Conservation (phyloP, 2,888 invertebrate species). For the Diaperis boleti region DNA sequence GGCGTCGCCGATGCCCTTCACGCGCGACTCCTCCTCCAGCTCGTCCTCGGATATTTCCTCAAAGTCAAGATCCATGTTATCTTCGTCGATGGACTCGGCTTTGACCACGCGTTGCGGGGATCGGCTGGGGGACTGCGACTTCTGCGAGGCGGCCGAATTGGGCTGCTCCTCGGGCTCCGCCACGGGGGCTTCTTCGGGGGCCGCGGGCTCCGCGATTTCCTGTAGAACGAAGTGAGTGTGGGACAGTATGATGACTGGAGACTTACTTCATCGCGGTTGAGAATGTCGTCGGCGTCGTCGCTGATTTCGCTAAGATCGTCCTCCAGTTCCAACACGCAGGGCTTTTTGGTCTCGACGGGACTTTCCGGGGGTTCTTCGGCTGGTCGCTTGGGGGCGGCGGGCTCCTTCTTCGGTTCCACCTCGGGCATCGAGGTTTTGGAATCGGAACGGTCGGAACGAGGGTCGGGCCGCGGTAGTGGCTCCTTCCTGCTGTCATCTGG, state of each 20-base stretch:
- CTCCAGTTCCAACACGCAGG: conserved; percentile 68
- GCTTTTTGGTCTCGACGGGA: conserved; percentile 67
- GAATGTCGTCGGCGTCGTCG: conserved; percentile 89
- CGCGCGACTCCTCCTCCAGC: conserved; percentile 83
- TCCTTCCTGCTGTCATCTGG: conserved; percentile 52
- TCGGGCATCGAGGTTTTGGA: conserved; percentile 42
- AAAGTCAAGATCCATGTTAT: conserved; percentile 83
- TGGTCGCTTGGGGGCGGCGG: conserved; percentile 58
- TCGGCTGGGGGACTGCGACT: conserved; percentile 57
- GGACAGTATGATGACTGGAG: no score
- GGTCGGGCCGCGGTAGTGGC: conserved; percentile 36
- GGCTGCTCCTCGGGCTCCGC: conserved; percentile 57
- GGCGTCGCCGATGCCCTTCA: conserved; percentile 87
- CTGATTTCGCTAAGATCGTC: conserved; percentile 89
- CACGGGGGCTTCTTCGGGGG: conserved; percentile 50
- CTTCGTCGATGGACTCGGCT: conserved; percentile 75
- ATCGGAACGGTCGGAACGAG: conserved; percentile 30
- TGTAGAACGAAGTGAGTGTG: no score
- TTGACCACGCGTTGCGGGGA: conserved; percentile 53
- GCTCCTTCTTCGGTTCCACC: conserved; percentile 61
- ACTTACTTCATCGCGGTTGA: conserved; percentile 79
- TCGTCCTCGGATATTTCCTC: conserved; percentile 93
- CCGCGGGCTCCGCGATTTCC: conserved; percentile 55
- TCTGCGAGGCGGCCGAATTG: conserved; percentile 52
- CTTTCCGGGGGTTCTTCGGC: conserved; percentile 63